These are phyloP conservation scores for Propithecus deckenii DNA, from an alignment of 2,797 vertebrate genomes.

Conservation along the genomic window DNA sequence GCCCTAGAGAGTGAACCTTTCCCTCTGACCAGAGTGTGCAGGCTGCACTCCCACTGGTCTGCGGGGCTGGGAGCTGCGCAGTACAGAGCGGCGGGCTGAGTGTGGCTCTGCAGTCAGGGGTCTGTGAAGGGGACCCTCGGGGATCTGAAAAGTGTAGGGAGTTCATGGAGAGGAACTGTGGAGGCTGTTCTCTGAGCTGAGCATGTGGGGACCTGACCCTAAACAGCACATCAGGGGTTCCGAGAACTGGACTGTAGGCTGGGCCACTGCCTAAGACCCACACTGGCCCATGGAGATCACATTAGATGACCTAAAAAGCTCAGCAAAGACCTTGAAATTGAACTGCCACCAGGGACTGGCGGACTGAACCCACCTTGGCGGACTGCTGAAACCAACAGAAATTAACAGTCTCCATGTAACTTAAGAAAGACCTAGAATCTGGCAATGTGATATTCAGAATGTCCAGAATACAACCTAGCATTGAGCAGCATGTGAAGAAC, in stretches of 20 bases:
- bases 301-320: background rate
- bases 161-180: too few species aligned
- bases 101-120: background rate
- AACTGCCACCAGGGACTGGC: background rate
- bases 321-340: background rate
- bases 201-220: background rate
- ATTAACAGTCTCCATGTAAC: background rate
- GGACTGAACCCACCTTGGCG: too few species aligned
- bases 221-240: background rate
- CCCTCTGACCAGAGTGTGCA: background rate
- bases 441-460: background rate
- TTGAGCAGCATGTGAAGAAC: background rate
- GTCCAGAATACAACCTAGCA: background rate
- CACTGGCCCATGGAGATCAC: background rate
- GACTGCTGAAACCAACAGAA: background rate
- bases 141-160: too few species aligned
- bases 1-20: rapidly evolving
- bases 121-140: background rate
- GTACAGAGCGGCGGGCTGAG: background rate
- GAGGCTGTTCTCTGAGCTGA: background rate
- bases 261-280: too few species aligned
- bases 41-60: background rate
- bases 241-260: background rate
- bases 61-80: too few species aligned
- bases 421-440: background rate